phyloP scores from a whole-genome alignment of 2,113 vertebrate genomes.

The Okapia johnstoni region DNA sequence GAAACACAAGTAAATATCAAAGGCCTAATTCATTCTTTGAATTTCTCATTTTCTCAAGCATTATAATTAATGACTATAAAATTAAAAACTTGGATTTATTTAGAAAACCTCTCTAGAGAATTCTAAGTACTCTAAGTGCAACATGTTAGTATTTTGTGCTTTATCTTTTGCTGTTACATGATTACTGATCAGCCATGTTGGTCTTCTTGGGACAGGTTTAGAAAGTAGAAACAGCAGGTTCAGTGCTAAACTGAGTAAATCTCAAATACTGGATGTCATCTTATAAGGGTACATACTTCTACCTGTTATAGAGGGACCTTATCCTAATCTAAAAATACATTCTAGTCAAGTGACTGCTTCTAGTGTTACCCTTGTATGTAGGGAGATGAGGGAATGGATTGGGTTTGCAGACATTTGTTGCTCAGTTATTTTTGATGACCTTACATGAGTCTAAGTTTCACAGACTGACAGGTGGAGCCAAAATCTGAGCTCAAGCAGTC shows the following conservation, averaged over 20 bases:
- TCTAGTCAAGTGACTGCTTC: neutral
- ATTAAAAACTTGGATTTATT: neutral
- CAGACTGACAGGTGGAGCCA: neutral
- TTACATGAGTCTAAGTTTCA: neutral
- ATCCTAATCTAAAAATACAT: neutral
- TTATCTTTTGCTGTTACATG: neutral
- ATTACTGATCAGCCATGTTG: neutral
- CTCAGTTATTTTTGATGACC: neutral
- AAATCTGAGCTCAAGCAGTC: neutral
- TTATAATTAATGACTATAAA: neutral
- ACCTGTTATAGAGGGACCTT: neutral
- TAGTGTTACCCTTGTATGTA: neutral
- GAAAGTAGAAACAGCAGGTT: neutral
- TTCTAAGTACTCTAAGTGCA: neutral
- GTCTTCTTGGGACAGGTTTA: neutral
- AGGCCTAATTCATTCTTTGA: neutral
- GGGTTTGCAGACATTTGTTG: neutral
- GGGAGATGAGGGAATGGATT: accelerated
- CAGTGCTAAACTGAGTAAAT: neutral
- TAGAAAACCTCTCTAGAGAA: neutral
- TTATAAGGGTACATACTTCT: neutral
- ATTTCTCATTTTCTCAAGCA: neutral
- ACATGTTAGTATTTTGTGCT: neutral
- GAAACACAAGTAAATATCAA: neutral
- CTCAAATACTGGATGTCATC: neutral